Evolutionary conservation across 2,797 vertebrate genomes (phyloP), one percentile per base, ranked within the genome.

Genomic region (Pyrrhura leucotis): DNA sequence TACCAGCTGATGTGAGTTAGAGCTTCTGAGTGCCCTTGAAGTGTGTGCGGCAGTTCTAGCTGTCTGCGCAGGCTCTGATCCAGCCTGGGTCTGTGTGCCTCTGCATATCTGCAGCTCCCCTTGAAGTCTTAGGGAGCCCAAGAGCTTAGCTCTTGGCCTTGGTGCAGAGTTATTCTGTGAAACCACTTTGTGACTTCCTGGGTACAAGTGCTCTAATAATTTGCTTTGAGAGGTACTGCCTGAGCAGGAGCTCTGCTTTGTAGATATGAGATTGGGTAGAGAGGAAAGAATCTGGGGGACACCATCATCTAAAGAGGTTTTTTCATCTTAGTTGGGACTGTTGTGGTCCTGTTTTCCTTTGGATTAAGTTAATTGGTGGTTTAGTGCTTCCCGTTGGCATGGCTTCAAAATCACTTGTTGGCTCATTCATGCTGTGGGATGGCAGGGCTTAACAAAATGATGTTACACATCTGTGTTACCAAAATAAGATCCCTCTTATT

Each of bases 401-500:
- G 40, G 40, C 66, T 92, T 81, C 83, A 90, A 3, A 86, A 65
- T 93, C 54, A 26, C 65, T 88, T 50, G 19, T 72, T 78, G 53
- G 85, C 76, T 95, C 22, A 14, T 84, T 86, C 17, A 6, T 72
- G 65, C 79, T 79, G 84, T 78, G 77, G 84, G 68, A 77, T 74
- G 77, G 61, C 61, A 81, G 47, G 45, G 42, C 66, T 78, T 86
- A 40, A 73, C 50, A 35, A 75, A 84, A 68, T 18, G 19, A 35
- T 84, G 85, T 71, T 82, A 71, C 63, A 76, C 85, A 85, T 86
- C 77, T 88, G 88, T 85, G 77, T 76, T 93, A 86, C 54, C 88
- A 76, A 82, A 95, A 79, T 84, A 90, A 95, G 77, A 77, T 96
- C 39, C 44, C 58, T 84, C 76, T 95, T 88, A 72, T 61, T 37